Conservation (phyloP, 2,888 invertebrate species). For the Brachyptera risi region DNA sequence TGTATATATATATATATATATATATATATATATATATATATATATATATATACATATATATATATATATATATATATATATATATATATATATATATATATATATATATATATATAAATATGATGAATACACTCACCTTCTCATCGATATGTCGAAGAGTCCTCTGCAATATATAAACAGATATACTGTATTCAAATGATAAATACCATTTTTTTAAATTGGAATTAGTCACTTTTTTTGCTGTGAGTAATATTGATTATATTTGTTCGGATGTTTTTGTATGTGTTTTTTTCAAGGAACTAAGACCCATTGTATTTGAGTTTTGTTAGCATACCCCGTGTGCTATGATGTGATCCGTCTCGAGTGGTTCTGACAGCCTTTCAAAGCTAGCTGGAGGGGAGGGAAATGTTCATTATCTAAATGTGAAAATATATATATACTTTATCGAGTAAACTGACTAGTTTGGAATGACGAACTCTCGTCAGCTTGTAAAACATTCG, state of each 20-base stretch:
- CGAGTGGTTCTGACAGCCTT: conserved; percentile 28
- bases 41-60: no score
- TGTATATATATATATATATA: no score
- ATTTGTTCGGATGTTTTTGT: conserved; percentile 13
- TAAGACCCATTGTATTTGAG: conserved; percentile 19
- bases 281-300: conserved; percentile 8
- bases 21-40: no score
- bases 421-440: conserved; percentile 28
- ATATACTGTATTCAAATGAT: no score
- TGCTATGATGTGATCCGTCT: conserved; percentile 27
- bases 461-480: conserved; percentile 26
- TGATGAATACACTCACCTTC: no score
- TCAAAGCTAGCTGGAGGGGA: conserved; percentile 28
- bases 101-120: no score
- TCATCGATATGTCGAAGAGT: no score
- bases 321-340: conserved; percentile 11
- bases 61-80: no score
- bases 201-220: no score
- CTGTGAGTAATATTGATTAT: conserved; percentile 6
- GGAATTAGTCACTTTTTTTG: conserved; percentile 14
- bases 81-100: no score
- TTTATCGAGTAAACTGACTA: conserved; percentile 27
- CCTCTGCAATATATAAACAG: no score
- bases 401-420: conserved; percentile 26
- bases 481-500: conserved; percentile 24